A percentile compares a stretch with the other conserved stretches of the same genome.
Conservation (phyloP, 2,888 invertebrate genomes). For the Steinernema scapterisci region DNA sequence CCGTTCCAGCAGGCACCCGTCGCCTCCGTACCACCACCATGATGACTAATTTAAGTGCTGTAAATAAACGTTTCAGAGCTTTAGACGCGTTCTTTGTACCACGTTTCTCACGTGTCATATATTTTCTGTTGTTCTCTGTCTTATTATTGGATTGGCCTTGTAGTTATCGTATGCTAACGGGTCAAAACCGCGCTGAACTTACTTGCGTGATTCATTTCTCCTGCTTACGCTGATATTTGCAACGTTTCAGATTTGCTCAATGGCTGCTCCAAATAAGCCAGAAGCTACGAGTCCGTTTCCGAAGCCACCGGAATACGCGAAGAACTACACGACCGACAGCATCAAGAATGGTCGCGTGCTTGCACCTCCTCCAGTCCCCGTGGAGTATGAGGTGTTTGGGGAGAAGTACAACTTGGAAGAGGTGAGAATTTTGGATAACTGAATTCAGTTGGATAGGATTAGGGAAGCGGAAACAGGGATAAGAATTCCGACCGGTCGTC, state of each 20-base stretch:
- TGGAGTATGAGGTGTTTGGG: conserved; percentile 61
- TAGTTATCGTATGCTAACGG: no score
- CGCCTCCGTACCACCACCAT: no score
- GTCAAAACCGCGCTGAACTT: no score
- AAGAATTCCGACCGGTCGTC: no score
- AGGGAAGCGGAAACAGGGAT: no score
- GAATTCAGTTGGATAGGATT: not conserved
- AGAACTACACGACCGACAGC: conserved; percentile 54
- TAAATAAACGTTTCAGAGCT: no score
- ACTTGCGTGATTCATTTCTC: no score
- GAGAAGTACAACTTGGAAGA: conserved; percentile 61
- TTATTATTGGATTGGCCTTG: not conserved
- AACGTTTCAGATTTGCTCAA: not conserved
- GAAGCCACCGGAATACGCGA: conserved; percentile 60
- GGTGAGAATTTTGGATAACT: conserved; percentile 41
- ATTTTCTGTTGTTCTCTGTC: no score
- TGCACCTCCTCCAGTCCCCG: conserved; percentile 61
- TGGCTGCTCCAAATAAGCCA: not conserved
- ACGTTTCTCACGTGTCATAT: no score
- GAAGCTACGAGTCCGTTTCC: conserved; percentile 55
- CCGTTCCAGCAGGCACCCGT: no score
- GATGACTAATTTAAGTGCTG: no score
- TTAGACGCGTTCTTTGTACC: no score
- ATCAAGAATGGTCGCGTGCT: conserved; percentile 44
- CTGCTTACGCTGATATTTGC: not conserved